phyloP scores from a whole-genome alignment of 2,113 vertebrate species.

The Chaetodon auriga region DNA sequence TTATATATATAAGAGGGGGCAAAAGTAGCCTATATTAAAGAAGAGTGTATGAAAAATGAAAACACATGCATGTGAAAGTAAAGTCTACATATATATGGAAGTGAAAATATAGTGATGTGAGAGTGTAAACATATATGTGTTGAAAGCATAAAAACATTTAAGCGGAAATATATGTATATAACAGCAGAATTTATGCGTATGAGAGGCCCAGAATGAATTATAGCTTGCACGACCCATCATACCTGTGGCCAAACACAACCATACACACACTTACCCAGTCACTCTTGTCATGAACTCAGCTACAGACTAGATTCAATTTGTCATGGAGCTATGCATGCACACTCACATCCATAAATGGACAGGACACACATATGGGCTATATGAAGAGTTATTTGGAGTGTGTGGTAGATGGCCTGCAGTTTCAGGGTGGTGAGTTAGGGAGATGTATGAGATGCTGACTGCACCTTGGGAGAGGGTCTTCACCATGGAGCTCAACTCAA shows the following conservation, averaged over 20 bases:
- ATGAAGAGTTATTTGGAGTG: constrained; percentile 34
- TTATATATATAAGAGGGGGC: no score
- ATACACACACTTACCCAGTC: constrained; percentile 1
- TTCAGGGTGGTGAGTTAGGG: constrained; percentile 78
- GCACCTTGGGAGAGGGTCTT: constrained; percentile 76
- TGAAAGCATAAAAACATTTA: not conserved
- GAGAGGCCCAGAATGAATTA: not conserved
- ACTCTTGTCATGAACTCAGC: not conserved
- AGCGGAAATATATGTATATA: not conserved
- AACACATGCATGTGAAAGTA: no score
- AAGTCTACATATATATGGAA: not conserved
- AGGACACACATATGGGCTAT: not conserved
- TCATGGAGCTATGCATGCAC: not conserved
- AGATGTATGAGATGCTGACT: constrained; percentile 75
- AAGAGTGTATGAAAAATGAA: no score
- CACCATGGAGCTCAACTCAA: constrained; percentile 70
- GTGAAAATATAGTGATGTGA: not conserved
- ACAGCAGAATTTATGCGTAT: not conserved
- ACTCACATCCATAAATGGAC: constrained; percentile 9
- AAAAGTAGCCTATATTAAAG: no score
- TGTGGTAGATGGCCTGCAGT: constrained; percentile 58
- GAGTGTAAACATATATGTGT: not conserved
- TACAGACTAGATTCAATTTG: constrained; percentile 1
- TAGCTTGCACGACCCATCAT: not conserved
- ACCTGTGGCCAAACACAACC: constrained; percentile 6